Evolutionary conservation across 2,113 vertebrate genomes (phyloP).

Genomic region (Brachyistius frenatus): DNA sequence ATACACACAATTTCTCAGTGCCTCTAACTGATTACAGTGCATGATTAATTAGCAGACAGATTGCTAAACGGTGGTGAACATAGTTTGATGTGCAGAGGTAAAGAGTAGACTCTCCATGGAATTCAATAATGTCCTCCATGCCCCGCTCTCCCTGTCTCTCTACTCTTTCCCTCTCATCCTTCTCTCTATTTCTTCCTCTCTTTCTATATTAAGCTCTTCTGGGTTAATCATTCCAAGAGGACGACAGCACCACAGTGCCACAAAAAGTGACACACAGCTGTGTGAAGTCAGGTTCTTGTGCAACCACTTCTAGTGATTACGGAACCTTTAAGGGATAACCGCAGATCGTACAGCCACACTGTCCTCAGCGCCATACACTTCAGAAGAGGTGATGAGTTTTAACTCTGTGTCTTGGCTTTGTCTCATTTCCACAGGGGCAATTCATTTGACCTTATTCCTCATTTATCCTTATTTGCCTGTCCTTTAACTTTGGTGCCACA

Average conservation of each 20-base stretch:
- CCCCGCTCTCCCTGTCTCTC: conserved; percentile 47
- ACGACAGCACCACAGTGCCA: conserved; percentile 64
- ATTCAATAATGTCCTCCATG: conserved; percentile 70
- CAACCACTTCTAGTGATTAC: conserved; percentile 67
- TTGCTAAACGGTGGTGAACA: conserved; percentile 76
- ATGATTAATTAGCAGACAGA: conserved; percentile 84
- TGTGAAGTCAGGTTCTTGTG: conserved; percentile 56
- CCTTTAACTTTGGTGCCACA: conserved; percentile 51
- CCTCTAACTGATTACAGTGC: conserved; percentile 78
- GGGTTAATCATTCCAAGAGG: conserved; percentile 85
- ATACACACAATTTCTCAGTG: conserved; percentile 36
- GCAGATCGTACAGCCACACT: conserved; percentile 35
- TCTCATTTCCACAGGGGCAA: conserved; percentile 37
- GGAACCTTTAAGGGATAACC: conserved; percentile 61
- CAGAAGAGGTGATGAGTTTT: conserved; percentile 43
- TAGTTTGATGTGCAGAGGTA: conserved; percentile 75
- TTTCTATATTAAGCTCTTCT: conserved; percentile 84
- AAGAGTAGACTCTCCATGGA: conserved; percentile 75
- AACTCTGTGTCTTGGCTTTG: conserved; percentile 21
- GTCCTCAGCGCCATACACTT: conserved; percentile 18
- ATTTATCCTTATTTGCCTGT: conserved; percentile 56
- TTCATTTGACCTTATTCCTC: conserved; percentile 68
- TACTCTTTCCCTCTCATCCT: conserved; percentile 47
- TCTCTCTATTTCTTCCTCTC: conserved; percentile 63
- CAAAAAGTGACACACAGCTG: conserved; percentile 51